Percentiles rank a stretch among this genome's conserved stretches.
These are phyloP conservation scores for Heliothis peltigera DNA, from an alignment of 2,888 invertebrate species.

Conservation along the genomic window DNA sequence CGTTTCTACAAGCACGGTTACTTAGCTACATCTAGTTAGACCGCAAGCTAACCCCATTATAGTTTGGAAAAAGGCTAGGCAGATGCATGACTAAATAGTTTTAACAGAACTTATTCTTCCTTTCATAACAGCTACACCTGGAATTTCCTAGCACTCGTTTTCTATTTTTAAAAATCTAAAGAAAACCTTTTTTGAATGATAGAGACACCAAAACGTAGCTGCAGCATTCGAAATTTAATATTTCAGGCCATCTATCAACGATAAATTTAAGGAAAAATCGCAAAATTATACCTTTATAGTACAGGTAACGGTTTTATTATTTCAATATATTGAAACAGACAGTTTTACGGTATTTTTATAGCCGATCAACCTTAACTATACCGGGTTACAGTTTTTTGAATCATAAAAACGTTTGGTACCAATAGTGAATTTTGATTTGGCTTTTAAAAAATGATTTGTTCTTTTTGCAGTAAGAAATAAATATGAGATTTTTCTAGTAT, in stretches of 20 bases:
- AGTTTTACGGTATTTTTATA: conserved; percentile 57
- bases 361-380: conserved; percentile 53
- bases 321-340: conserved; percentile 56
- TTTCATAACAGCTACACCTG: too few species aligned
- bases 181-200: not conserved
- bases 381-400: conserved; percentile 50
- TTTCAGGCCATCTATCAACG: conserved; percentile 29
- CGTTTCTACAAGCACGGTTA: too few species aligned
- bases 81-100: too few species aligned
- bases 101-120: too few species aligned
- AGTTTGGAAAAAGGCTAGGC: too few species aligned
- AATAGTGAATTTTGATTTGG: conserved; percentile 32
- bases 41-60: too few species aligned
- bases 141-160: too few species aligned
- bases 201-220: not conserved
- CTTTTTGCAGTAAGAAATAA: too few species aligned
- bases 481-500: too few species aligned
- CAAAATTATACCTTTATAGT: conserved; percentile 63
- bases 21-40: too few species aligned
- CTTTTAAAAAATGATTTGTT: conserved; percentile 1
- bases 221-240: conserved; percentile 13
- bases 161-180: not conserved
- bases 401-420: conserved; percentile 48
- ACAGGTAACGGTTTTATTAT: conserved; percentile 57
- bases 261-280: conserved; percentile 30